Evolutionary conservation across 2,888 invertebrate genomes (phyloP).

Genomic region (Suillia variegata): DNA sequence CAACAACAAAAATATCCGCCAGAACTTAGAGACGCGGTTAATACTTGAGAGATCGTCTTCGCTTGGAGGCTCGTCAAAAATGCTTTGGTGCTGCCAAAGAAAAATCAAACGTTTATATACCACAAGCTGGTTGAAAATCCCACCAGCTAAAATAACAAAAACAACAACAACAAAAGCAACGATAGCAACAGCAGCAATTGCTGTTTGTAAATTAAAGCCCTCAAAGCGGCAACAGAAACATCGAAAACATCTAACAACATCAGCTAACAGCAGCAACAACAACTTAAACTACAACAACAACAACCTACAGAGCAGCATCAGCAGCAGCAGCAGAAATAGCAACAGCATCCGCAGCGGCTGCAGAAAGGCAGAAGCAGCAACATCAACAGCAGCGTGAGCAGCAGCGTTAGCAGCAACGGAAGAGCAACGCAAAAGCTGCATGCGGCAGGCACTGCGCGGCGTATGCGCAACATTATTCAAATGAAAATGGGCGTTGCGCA

Average conservation of each 20-base stretch:
- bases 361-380: conserved; percentile 14
- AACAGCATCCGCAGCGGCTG: conserved; percentile 9
- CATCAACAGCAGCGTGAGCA: conserved; percentile 19
- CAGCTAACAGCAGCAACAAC: no score
- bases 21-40: no score
- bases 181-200: conserved; percentile 10
- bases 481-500: conserved; percentile 57
- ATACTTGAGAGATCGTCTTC: conserved; percentile 41
- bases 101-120: conserved; percentile 54
- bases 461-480: conserved; percentile 53
- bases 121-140: no score
- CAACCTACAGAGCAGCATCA: no score
- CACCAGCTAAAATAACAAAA: conserved; percentile 23
- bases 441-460: conserved; percentile 37
- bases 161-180: conserved; percentile 16
- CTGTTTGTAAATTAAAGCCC: conserved; percentile 1
- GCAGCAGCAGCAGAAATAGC: conserved; percentile 10
- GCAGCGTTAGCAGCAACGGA: conserved; percentile 34
- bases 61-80: conserved; percentile 53
- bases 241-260: no score
- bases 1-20: no score
- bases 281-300: no score
- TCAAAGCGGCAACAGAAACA: no score
- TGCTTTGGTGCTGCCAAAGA: conserved; percentile 43
- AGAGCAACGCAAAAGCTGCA: conserved; percentile 29